Base-by-base conservation (phyloP, 2,888 invertebrate species). In the Strigamia transsilvanica region DNA sequence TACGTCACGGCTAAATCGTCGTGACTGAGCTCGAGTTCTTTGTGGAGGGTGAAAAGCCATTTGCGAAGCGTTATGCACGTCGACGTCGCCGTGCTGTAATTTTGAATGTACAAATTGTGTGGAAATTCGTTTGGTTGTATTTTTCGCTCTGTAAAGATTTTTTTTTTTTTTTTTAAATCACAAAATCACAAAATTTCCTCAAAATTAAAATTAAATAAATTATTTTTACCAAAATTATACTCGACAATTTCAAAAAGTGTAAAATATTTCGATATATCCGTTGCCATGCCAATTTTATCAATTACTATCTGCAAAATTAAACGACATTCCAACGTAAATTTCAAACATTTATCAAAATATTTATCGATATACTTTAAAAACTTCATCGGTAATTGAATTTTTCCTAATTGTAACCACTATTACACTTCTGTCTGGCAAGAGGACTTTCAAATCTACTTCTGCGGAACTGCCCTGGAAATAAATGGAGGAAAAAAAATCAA, bases 61-160 rank as follows among this genome's bases (percentile, higher is more conserved):
- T 94, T 93, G 84, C 95, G 91, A 78, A 99, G 90, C 83, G 94
- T 92, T 78, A 99, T 91, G 87, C 99, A 99, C 79, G 97, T 97
- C 85, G 96, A 95, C 51, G 97, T 96, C 46, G 99, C 98, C 13
- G 99, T 99, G 84, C 97, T 97, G 88, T 99, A 99, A 90, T 99
- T 99, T 90, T 99, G 98, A 86, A 99, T 97, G 90, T 99, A 99
- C 84, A 99, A 91, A 86, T 97, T 95, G 90, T 99, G 99, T 0
- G 99, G 99, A 85, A 96, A 94, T 90, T 99, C 99, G 88, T 94
- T 93, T 0, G 95, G 93, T 86, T 94, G 94, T 83, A 99, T 90
- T 89, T 98, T 98, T 82, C 99, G 92, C 88, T 98, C 98, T 96
- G 32, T 56, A 81, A 82, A 42, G 41, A 66, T 79, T 51, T n/a